A percentile compares a stretch with the other conserved stretches of the same genome.
Conservation (phyloP, 2,888 invertebrate species). For the Sinotaia quadrata region DNA sequence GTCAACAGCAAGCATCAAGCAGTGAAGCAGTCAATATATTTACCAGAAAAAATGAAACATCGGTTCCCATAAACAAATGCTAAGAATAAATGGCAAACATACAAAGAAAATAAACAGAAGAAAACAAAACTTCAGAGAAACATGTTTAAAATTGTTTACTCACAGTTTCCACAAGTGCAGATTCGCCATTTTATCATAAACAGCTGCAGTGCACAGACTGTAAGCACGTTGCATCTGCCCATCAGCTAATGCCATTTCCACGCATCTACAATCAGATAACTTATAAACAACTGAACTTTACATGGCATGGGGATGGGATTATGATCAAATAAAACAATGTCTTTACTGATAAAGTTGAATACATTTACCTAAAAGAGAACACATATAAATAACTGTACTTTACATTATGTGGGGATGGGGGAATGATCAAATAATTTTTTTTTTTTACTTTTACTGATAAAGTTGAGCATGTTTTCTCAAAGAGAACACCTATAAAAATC, state of each 20-base stretch:
- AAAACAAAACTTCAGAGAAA: background rate
- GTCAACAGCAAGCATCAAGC: too few relatives aligned
- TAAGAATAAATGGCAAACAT: background rate
- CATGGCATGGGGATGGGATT: too few relatives aligned
- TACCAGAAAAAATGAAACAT: background rate
- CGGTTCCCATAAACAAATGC: background rate
- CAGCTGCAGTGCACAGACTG: constrained; percentile 47
- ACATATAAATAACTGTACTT: too few relatives aligned
- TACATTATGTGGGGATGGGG: too few relatives aligned
- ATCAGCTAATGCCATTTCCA: constrained; percentile 39
- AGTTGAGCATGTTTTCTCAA: too few relatives aligned
- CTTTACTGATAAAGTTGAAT: too few relatives aligned
- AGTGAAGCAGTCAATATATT: background rate
- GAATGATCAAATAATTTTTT: too few relatives aligned
- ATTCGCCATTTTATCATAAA: constrained; percentile 51
- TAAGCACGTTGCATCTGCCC: constrained; percentile 45
- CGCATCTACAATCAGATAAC: constrained; percentile 16
- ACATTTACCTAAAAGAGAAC: too few relatives aligned
- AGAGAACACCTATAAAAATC: too few relatives aligned
- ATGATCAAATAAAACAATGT: too few relatives aligned
- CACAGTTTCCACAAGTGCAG: constrained; percentile 64
- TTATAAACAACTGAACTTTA: too few relatives aligned
- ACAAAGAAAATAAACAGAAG: background rate
- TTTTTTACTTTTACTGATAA: too few relatives aligned
- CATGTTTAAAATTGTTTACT: constrained; percentile 30